These are phyloP conservation scores for Pseudocheirus occidentalis DNA, from an alignment of 2,797 vertebrate genomes.

Conservation along the genomic window DNA sequence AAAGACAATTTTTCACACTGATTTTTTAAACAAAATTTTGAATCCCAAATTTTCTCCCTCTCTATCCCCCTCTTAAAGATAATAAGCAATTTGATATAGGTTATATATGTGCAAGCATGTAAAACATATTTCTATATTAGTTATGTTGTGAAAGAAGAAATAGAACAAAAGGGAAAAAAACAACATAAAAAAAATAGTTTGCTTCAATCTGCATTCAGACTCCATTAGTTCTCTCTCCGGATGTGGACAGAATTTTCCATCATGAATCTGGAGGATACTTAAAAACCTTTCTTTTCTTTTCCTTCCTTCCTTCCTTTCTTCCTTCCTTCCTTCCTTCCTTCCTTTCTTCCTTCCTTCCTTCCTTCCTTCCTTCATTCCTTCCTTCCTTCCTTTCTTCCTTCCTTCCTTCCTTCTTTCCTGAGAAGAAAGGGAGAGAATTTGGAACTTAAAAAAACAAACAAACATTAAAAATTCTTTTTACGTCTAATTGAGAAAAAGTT, in stretches of 20 bases:
- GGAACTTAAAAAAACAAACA: neutral
- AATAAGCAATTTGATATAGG: neutral
- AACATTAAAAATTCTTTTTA: neutral
- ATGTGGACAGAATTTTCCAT: neutral
- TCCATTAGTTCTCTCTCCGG: neutral
- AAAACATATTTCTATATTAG: neutral
- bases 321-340: too few relatives aligned
- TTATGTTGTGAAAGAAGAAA: neutral
- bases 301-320: too few relatives aligned
- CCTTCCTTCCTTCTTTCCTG: too few relatives aligned
- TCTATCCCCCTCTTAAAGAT: neutral
- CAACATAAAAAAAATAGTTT: neutral
- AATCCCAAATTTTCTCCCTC: neutral
- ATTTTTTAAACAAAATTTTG: neutral
- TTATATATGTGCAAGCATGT: neutral
- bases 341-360: too few relatives aligned
- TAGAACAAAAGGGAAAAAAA: neutral
- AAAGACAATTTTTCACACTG: neutral
- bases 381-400: too few relatives aligned
- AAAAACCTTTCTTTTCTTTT: neutral
- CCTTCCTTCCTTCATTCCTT: too few relatives aligned
- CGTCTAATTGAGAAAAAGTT: neutral
- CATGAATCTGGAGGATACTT: neutral
- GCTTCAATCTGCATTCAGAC: neutral
- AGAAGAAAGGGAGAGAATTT: neutral